Base-by-base conservation (phyloP, 1,140 invertebrate species). In the Anastatus disparis region DNA sequence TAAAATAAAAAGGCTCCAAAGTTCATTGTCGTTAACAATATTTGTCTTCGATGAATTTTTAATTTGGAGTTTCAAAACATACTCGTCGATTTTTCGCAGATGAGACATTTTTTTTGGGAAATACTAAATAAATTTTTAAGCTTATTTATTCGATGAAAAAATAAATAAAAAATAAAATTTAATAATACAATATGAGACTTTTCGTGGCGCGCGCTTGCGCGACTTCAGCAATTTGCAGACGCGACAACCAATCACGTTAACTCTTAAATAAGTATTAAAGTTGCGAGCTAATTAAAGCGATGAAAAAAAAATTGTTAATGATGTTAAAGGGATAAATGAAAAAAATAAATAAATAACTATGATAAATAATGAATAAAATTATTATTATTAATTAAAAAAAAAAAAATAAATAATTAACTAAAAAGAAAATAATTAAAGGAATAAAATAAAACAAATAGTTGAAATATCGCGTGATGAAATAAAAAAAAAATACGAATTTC, bases 171-270 rank as follows among this genome's bases (percentile, higher is more conserved):
- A n/a, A n/a, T n/a, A n/a, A n/a, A n/a, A n/a, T n/a, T n/a, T n/a
- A n/a, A n/a, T n/a, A n/a, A n/a, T n/a, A n/a, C n/a, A n/a, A n/a
- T n/a, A n/a, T n/a, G 52, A 70, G 61, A 63, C 52, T 70, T 70
- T 64, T 40, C 29, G 52, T 63, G 48, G 52, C 27, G 52, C 61
- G 61, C 50, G 6, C 40, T 70, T 46, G 59, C 50, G 59, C 59
- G 44, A 58, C 27, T 48, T 70, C 52, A 64, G 79, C 75, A 78
- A 81, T 75, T 77, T 70, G 59, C 61, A 64, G 79, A 85, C 81
- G 84, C 83, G 84, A 85, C 75, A 85, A 82, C 83, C 83, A 85
- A 85, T 85, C 83, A 85, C 77, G 79, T 85, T 85, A 84, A 81
- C 76, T 82, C 81, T 81, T 82, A 82, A 81, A 82, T 81, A 82